phyloP scores from a whole-genome alignment of 1,140 invertebrate species.

The Hypothenemus hampei region DNA sequence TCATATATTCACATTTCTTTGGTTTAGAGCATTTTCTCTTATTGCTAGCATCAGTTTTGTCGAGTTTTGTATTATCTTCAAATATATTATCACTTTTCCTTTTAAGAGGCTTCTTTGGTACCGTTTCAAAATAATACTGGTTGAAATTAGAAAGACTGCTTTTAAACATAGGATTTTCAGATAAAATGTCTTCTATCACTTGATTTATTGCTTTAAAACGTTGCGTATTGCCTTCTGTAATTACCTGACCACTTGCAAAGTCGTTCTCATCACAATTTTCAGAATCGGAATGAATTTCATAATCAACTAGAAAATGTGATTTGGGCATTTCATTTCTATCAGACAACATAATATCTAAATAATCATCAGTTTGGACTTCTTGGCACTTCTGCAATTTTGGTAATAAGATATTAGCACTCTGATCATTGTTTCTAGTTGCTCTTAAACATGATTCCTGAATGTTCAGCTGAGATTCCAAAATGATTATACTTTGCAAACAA shows the following conservation, averaged over 20 bases:
- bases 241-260: slow-evolving; percentile 9
- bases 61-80: slow-evolving; percentile 31
- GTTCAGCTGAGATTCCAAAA: slow-evolving; percentile 41
- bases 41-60: slow-evolving; percentile 30
- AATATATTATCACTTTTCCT: slow-evolving; percentile 36
- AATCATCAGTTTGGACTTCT: slow-evolving; percentile 36
- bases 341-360: slow-evolving; percentile 28
- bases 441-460: slow-evolving; percentile 38
- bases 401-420: slow-evolving; percentile 28
- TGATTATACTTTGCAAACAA: slow-evolving; percentile 42
- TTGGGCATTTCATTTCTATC: not conserved
- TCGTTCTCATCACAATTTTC: slow-evolving; percentile 25
- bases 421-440: slow-evolving; percentile 38
- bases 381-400: slow-evolving; percentile 20
- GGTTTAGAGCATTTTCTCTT: slow-evolving; percentile 38
- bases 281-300: slow-evolving; percentile 29
- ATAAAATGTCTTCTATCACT: too few relatives aligned
- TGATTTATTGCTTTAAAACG: slow-evolving; percentile 17
- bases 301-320: slow-evolving; percentile 30
- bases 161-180: too few relatives aligned
- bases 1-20: slow-evolving; percentile 32
- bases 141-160: too few relatives aligned
- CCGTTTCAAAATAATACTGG: slow-evolving; percentile 10
- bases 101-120: slow-evolving; percentile 30
- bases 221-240: slow-evolving; percentile 16